phyloP scores from a whole-genome alignment of 2,113 vertebrate genomes.

The Cyprinodon variegatus region DNA sequence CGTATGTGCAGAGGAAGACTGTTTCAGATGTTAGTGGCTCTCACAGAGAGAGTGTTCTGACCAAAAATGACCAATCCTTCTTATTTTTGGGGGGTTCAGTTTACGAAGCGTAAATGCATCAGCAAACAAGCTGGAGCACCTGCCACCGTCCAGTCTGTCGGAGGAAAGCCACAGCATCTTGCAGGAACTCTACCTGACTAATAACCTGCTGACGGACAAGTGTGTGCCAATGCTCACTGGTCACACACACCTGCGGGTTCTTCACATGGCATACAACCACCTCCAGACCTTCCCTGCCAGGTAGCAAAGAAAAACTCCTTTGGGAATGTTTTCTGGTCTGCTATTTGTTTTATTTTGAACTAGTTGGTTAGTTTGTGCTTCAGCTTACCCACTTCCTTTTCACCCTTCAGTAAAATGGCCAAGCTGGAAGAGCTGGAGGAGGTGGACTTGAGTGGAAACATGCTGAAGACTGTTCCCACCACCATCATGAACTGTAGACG shows the following conservation, averaged over 20 bases:
- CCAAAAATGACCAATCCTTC: background rate
- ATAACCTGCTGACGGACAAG: conserved; percentile 95
- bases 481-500: conserved; percentile 93
- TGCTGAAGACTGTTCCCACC: conserved; percentile 96
- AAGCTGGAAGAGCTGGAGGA: conserved; percentile 97
- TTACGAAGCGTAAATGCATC: conserved; percentile 94
- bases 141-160: conserved; percentile 91
- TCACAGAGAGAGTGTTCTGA: too few species aligned
- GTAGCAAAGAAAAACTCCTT: conserved; percentile 65
- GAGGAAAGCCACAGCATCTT: conserved; percentile 93
- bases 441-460: conserved; percentile 95
- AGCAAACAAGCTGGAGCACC: conserved; percentile 93
- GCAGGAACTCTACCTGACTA: conserved; percentile 96
- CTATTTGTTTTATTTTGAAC: background rate
- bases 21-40: too few species aligned
- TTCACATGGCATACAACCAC: conserved; percentile 97
- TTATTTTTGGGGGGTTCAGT: conserved; percentile 69
- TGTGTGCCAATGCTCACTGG: conserved; percentile 93
- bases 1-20: too few species aligned
- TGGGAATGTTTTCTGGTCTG: too few species aligned
- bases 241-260: conserved; percentile 89
- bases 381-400: background rate
- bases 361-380: background rate
- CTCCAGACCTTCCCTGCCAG: conserved; percentile 97
- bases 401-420: conserved; percentile 93